A percentile compares a stretch with the other conserved stretches of the same genome.
Conservation (phyloP, 1,140 invertebrate species). For the Sitophilus oryzae region DNA sequence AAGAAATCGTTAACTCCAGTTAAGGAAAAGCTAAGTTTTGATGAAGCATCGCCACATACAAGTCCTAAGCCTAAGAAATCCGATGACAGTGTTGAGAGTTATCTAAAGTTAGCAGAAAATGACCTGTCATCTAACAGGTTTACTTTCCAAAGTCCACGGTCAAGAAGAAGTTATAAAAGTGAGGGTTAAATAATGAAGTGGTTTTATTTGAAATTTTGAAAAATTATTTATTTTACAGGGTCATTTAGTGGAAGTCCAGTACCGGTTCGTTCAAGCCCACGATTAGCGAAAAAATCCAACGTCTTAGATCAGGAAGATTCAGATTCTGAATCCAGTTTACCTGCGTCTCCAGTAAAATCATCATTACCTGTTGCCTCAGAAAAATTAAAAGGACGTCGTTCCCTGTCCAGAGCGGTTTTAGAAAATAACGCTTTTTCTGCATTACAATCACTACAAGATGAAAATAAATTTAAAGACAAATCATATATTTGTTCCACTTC, state of each 20-base stretch:
- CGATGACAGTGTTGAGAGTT: not conserved
- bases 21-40: not conserved
- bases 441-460: slow-evolving; percentile 9
- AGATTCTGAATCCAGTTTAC: not conserved
- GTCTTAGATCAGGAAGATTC: not conserved
- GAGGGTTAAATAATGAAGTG: slow-evolving; percentile 6
- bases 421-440: slow-evolving; percentile 33
- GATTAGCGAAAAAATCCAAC: slow-evolving; percentile 15
- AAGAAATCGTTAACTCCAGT: not conserved
- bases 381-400: slow-evolving; percentile 25
- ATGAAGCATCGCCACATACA: not conserved
- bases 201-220: no score
- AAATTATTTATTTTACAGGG: slow-evolving; percentile 12
- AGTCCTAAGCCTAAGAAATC: not conserved
- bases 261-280: slow-evolving; percentile 13
- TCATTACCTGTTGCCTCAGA: not conserved
- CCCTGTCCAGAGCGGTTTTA: slow-evolving; percentile 31
- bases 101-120: not conserved
- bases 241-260: slow-evolving; percentile 7
- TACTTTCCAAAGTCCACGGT: slow-evolving; percentile 21
- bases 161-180: slow-evolving; percentile 33
- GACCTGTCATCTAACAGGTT: not conserved
- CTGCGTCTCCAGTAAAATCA: not conserved
- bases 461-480: not conserved
- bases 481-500: not conserved